phyloP scores from a whole-genome alignment of 2,888 invertebrate genomes.

The Melanophora roralis region DNA sequence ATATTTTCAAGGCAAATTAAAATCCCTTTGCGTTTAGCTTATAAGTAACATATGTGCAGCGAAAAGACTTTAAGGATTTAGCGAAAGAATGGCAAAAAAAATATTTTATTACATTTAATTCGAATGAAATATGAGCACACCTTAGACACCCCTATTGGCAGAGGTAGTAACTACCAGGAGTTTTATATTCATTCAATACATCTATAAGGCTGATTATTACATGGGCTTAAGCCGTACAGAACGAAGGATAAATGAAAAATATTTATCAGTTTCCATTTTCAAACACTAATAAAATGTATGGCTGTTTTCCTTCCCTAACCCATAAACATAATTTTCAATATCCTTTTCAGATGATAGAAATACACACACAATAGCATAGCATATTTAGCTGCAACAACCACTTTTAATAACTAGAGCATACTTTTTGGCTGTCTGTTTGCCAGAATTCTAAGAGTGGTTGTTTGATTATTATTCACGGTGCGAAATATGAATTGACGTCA shows the following conservation, averaged over 20 bases:
- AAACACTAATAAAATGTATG: conserved; percentile 44
- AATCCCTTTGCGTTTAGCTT: background rate
- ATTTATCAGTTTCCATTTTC: conserved; percentile 35
- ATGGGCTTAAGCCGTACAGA: conserved; percentile 42
- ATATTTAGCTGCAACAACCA: conserved; percentile 23
- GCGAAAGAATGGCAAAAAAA: background rate
- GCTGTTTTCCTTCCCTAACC: conserved; percentile 56
- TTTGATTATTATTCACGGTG: conserved; percentile 71
- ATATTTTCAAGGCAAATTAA: background rate
- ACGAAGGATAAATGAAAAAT: background rate
- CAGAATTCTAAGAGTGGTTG: conserved; percentile 32
- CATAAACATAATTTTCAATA: conserved; percentile 61
- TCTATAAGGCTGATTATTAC: conserved; percentile 43
- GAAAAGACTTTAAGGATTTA: conserved; percentile 32
- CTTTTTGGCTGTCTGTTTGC: conserved; percentile 30
- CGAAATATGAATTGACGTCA: conserved; percentile 78
- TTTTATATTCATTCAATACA: conserved; percentile 21
- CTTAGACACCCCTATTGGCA: conserved; percentile 28
- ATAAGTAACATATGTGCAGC: conserved; percentile 26
- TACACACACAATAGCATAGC: background rate
- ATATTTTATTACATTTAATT: conserved; percentile 23
- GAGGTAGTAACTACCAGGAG: background rate
- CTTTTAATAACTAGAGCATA: conserved; percentile 56
- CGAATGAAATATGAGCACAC: conserved; percentile 47
- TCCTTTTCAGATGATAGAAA: conserved; percentile 37